Evolutionary conservation across 2,797 vertebrate species (phyloP), one percentile per base, ranked within the genome.

Genomic region (Selene dorsalis): DNA sequence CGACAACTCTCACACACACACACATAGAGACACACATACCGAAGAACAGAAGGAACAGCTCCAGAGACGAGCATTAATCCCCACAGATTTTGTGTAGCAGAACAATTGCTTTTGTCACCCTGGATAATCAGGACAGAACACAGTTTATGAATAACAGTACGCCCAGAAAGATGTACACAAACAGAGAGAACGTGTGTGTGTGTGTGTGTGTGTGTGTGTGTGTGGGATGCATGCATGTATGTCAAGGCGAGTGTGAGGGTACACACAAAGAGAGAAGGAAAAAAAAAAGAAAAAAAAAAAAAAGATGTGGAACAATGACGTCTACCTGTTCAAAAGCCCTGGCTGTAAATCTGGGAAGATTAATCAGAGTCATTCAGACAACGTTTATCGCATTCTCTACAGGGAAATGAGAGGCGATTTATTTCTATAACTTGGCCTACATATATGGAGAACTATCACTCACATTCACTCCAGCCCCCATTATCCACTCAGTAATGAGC

Each of bases 31-130:
- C 48, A 67, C 48, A 50, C 47, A 52, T 22, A 77, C 53, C 60
- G 35, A 56, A 70, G 69, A 66, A 61, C 69, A 83, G 62, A 83
- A 69, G 70, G 73, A 84, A 79, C n/a, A 62, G 84, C 76, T 89
- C 75, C 80, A 82, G 80, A 87, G 79, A 92, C 79, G 26, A 83
- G 78, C 86, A 91, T 90, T 93, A 92, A 94, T 92, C 89, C 89
- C 79, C 66, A 74, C 84, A 91, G 90, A 94, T 92, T 91, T 91
- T 90, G 86, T 91, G 86, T 87, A 88, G 88, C 88, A 91, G 84
- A 88, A 92, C 90, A 92, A 91, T 92, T 92, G 84, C 87, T 92
- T 93, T 94, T 94, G 91, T 93, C 93, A 94, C 87, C 84, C 83
- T 75, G 87, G 83, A 92, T 91, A 93, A 93, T 91, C 87, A 91